Conservation (phyloP, 2,113 vertebrate genomes). For the Nettapus auritus region DNA sequence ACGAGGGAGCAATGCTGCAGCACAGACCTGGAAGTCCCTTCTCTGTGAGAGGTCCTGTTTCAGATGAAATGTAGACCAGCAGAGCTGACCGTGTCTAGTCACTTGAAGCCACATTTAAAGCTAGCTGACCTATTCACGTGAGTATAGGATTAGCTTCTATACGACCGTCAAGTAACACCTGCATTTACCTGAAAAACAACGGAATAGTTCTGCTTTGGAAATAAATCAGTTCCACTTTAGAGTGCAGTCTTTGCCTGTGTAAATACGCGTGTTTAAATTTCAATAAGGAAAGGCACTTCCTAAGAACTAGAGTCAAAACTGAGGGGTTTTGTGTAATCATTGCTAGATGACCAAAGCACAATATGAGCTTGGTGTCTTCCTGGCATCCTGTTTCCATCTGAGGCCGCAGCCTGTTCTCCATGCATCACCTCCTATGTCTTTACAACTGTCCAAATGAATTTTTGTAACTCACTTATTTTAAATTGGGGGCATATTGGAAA, state of each 20-base stretch:
- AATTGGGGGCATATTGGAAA: not conserved
- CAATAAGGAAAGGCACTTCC: not conserved
- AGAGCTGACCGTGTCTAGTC: not conserved
- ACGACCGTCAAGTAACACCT: not conserved
- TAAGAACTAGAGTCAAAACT: not conserved
- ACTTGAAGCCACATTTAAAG: not conserved
- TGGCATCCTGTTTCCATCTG: not conserved
- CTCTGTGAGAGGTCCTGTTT: accelerated
- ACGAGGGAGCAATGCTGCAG: not conserved
- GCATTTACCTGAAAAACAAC: not conserved
- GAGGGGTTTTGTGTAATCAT: not conserved
- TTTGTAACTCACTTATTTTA: not conserved
- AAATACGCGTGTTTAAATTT: not conserved
- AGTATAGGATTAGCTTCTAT: not conserved
- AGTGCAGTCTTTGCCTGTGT: not conserved
- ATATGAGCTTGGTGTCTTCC: not conserved
- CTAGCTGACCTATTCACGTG: not conserved
- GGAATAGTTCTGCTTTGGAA: not conserved
- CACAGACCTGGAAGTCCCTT: not conserved
- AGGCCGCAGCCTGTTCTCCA: not conserved
- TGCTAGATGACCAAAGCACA: not conserved
- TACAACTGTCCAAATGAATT: not conserved
- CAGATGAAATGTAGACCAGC: not conserved
- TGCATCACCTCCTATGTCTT: not conserved
- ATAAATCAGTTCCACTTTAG: not conserved